A percentile compares a stretch with the other conserved stretches of the same genome.
Evolutionary conservation across 2,797 vertebrate species (phyloP).

Genomic region (Caiman crocodilus): DNA sequence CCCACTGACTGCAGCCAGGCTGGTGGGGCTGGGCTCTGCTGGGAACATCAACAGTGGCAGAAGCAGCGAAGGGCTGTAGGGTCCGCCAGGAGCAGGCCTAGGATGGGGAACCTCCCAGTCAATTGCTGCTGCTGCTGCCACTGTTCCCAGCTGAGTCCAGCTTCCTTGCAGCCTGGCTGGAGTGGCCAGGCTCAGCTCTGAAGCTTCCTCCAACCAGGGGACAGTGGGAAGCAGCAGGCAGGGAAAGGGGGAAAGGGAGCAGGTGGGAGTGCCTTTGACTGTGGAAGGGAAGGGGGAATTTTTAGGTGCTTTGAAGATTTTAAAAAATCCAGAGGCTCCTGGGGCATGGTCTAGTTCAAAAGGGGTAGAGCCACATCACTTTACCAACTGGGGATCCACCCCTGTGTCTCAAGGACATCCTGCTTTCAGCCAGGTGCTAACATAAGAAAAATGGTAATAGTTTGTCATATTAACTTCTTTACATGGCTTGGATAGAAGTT

Average conservation of each 20-base stretch:
- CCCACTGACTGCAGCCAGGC: too few relatives aligned
- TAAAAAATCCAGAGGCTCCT: conserved; percentile 55
- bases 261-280: not conserved
- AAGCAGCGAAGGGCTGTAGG: too few relatives aligned
- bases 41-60: too few relatives aligned
- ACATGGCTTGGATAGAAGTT: not conserved
- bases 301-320: conserved; percentile 22
- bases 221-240: too few relatives aligned
- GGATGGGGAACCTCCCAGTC: too few relatives aligned
- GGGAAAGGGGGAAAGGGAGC: not conserved
- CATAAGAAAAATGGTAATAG: conserved; percentile 45
- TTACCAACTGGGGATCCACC: not conserved
- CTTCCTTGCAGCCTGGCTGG: too few relatives aligned
- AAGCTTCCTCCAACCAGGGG: too few relatives aligned
- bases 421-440: not conserved
- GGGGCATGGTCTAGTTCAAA: conserved; percentile 50
- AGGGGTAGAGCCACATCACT: conserved; percentile 36
- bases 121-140: too few relatives aligned
- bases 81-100: too few relatives aligned
- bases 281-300: not conserved
- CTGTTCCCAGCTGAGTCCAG: too few relatives aligned
- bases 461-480: conserved; percentile 9
- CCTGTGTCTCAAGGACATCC: not conserved
- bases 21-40: too few relatives aligned
- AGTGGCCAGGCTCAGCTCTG: too few relatives aligned